Evolutionary conservation across 1,140 invertebrate species (phyloP), one percentile per base, ranked within the genome.

Genomic region (Drosophila orena): DNA sequence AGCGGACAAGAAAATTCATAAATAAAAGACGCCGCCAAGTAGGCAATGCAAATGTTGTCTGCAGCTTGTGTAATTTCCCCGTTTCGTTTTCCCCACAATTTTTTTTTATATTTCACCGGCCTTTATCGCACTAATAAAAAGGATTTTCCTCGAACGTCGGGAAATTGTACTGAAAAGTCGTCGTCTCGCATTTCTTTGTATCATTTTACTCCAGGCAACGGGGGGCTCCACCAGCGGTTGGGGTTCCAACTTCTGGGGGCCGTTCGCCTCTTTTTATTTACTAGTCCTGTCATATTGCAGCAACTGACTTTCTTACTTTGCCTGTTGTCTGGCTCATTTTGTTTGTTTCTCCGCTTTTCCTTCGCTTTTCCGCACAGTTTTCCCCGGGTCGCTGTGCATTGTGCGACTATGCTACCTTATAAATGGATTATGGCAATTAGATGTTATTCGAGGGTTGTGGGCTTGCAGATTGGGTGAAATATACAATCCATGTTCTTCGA

Each of bases 351-450:
- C 66, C 61, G 42, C 46, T 77, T 69, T 60, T 49, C 27, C 38
- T 20, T 58, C 1, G 55, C 38, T 58, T 76, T 76, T 76, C 47
- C 52, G 5, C 20, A 14, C 30, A 22, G 15, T 53, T 43, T 77
- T 49, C 35, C 54, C 27, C 15, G 49, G 49, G 24, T 55, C 38
- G 59, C 46, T 47, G 69, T 46, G 40, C 62, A 62, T 81, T 81
- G 75, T 75, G 38, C 34, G 52, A 49, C 69, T 56, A 37, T 68
- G 60, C 61, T 78, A 75, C 74, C 74, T 79, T 77, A 65, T 89
- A 89, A 89, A 89, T 89, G 85, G 84, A 89, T 90, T 89, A 89
- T 65, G 76, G 84, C 84, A 89, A 89, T 89, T 89, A 89, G 60
- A 89, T 72, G 60, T 50, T 46, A 27, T 49, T 47, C 27, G 11